Evolutionary conservation across 2,888 invertebrate species (phyloP), one percentile per base, ranked within the genome.

Genomic region (Sphinx pinastri): DNA sequence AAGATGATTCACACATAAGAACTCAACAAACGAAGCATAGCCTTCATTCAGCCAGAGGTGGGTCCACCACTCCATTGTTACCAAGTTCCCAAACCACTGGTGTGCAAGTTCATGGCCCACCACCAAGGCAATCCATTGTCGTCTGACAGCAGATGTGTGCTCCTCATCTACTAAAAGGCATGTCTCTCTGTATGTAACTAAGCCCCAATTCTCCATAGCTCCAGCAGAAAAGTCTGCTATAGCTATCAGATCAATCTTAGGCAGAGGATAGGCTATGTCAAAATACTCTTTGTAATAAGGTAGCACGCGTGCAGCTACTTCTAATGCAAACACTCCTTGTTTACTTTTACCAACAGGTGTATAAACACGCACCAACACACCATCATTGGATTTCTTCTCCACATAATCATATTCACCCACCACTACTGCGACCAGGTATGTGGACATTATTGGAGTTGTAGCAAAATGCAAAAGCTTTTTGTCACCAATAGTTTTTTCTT

Each of bases 11-110:
- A 99, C 98, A 92, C 99, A 99, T 7, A 99, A 95, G 84, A 98
- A 99, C 88, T 99, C 99, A 60, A 99, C 98, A 95, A 99, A 99
- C 0, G 98, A 97, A 0, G 99, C 99, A 90, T 98, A 98, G 3
- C 98, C 99, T 88, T 99, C 99, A 89, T 99, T 99, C 52, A 99
- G 92, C 99, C 99, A 99, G 51, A 98, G 92, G 91, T 99, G 98
- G 2, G 98, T 98, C 99, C 99, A 99, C 98, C 98, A 99, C 89
- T 98, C 98, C 99, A 99, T 99, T 38, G 99, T 99, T 1, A 99
- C 99, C 63, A 99, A 95, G 88, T 99, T 99, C 10, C 99, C 99
- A 91, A 99, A 99, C 99, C 99, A 99, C 88, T 99, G 98, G 89
- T 99, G 99, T 4, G 99, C 98, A 68, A 99, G 93, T 88, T 99